These are phyloP conservation scores for Pygoscelis antarcticus DNA, from an alignment of 2,113 vertebrate genomes.

Conservation along the genomic window DNA sequence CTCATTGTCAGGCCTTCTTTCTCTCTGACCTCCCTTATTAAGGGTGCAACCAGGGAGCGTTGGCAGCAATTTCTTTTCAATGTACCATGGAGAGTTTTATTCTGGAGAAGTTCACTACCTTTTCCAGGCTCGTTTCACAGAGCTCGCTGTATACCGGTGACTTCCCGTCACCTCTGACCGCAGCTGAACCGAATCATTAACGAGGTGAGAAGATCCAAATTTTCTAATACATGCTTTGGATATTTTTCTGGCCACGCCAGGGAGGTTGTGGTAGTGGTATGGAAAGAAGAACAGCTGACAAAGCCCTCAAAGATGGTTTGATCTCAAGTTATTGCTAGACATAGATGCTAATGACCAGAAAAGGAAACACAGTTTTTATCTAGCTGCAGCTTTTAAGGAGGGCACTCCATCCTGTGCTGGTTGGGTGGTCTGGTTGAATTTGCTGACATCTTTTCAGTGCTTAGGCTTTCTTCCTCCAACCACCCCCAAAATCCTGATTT, in stretches of 20 bases:
- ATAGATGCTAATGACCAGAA: background rate
- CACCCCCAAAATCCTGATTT: background rate
- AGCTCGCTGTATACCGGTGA: background rate
- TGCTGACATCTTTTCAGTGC: background rate
- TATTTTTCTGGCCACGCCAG: background rate
- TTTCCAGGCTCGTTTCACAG: background rate
- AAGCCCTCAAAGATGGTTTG: background rate
- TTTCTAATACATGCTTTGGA: background rate
- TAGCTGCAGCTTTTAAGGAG: background rate
- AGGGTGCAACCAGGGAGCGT: background rate
- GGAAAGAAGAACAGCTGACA: background rate
- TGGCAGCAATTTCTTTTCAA: background rate
- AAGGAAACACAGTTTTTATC: background rate
- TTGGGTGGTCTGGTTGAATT: background rate
- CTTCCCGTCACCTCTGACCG: background rate
- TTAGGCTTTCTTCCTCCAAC: background rate
- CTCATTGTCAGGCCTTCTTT: background rate
- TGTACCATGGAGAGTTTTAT: background rate
- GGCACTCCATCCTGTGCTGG: background rate
- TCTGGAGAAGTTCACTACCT: background rate
- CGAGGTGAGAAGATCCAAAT: background rate
- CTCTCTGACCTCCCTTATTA: background rate
- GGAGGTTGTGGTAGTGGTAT: background rate
- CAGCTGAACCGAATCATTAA: background rate
- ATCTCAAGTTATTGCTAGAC: background rate